These are phyloP conservation scores for Thymallus thymallus DNA, from an alignment of 2,113 vertebrate species.

Conservation along the genomic window DNA sequence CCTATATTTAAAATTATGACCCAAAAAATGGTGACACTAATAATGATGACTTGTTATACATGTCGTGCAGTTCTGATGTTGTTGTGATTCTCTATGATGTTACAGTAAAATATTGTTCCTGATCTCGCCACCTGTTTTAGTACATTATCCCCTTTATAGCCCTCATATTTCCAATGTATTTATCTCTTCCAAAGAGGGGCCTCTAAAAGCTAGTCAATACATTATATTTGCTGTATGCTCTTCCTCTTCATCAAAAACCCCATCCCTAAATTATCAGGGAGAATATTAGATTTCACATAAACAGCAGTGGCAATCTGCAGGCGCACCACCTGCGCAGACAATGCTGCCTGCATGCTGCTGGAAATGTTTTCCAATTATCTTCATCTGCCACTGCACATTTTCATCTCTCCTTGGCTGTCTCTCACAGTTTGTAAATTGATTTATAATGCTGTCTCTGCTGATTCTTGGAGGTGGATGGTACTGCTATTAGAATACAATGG, in stretches of 20 bases:
- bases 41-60: too few species aligned
- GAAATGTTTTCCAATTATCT: conserved; percentile 61
- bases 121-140: not conserved
- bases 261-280: conserved; percentile 24
- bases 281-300: conserved; percentile 44
- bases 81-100: too few species aligned
- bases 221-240: not conserved
- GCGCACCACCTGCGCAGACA: conserved; percentile 37
- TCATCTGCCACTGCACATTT: conserved; percentile 59
- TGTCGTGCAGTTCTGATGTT: too few species aligned
- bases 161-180: not conserved
- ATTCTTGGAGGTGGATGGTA: conserved; percentile 16
- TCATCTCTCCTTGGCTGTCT: conserved; percentile 40
- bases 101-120: too few species aligned
- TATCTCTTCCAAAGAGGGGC: not conserved
- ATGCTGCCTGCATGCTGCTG: conserved; percentile 3
- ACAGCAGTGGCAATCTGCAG: not conserved
- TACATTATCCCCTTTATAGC: not conserved
- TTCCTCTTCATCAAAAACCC: not conserved
- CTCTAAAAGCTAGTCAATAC: not conserved
- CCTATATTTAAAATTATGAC: too few species aligned
- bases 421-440: conserved; percentile 62
- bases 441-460: conserved; percentile 54
- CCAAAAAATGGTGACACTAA: too few species aligned
- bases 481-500: not conserved